Percentiles rank a stretch among this genome's conserved stretches.
Evolutionary conservation across 2,888 invertebrate genomes (phyloP).

Genomic region (Papilio protenor): DNA sequence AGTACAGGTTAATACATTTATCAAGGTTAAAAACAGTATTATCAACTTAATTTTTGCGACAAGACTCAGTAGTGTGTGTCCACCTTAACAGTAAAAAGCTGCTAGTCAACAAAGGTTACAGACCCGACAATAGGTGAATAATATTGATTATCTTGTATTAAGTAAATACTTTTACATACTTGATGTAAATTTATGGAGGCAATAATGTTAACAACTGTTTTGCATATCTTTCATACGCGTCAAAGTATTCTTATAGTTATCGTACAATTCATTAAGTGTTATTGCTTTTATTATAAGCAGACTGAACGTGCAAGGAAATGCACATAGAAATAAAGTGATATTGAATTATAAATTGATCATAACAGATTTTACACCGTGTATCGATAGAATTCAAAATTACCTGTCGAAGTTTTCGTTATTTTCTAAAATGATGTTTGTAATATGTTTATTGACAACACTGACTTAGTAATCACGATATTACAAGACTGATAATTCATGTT

Average conservation of each 20-base stretch:
- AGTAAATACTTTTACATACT: constrained; percentile 24
- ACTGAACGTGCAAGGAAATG: constrained; percentile 2
- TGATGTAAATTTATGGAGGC: constrained; percentile 25
- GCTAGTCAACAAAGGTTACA: constrained; percentile 33
- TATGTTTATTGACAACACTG: no score
- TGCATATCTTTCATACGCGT: constrained; percentile 30
- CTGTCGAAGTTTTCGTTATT: no score
- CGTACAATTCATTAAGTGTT: constrained; percentile 6
- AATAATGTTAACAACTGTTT: constrained; percentile 39
- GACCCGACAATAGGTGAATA: constrained; percentile 23
- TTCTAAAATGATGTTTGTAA: no score
- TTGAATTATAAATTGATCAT: no score
- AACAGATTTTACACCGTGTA: no score
- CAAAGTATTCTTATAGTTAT: constrained; percentile 22
- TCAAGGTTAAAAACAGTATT: not conserved
- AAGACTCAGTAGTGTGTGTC: not conserved
- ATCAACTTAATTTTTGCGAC: not conserved
- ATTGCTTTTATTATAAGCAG: constrained; percentile 17
- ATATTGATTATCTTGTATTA: constrained; percentile 14
- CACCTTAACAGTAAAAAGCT: constrained; percentile 17
- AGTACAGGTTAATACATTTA: not conserved
- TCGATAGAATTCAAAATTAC: no score
- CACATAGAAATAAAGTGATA: not conserved
- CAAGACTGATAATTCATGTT: no score
- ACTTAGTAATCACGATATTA: no score